Base-by-base conservation (phyloP, 2,888 invertebrate genomes). In the Choristoneura rosaceana region DNA sequence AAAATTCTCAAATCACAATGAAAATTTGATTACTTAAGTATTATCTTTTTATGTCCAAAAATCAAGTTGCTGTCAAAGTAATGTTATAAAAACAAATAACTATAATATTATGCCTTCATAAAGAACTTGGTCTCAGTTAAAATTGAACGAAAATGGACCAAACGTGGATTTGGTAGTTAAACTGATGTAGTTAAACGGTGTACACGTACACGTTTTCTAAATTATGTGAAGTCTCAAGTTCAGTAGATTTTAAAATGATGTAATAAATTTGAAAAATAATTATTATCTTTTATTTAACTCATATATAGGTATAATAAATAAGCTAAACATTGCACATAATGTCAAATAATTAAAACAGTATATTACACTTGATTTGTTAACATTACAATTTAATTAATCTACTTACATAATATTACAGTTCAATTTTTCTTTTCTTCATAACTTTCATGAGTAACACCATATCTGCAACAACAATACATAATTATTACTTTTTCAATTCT, bases 401-500 rank as follows among this genome's bases (percentile, higher is more conserved):
- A 77, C 73, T 69, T 74, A 75, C 74, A 68, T 75, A 62, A 47
- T 10, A 38, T 82, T 84, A 88, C 25, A 75, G 66, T 14, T 89
- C 87, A 75, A 80, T 84, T 83, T 89, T 91, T 83, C 94, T 95
- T 87, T 98, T 98, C 87, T 96, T 98, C 94, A 97, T 97, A 59
- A 98, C 95, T 92, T 97, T 97, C 97, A 99, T 99, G 85, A 98
- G 98, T 55, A 98, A 92, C 68, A 98, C 97, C 98, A 98, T 99
- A 94, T 96, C 97, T 97, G 93, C 55, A 95, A 95, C 79, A 84
- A 77, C 74, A 68, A 73, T 71, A 68, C 38, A 76, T 69, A 69
- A 69, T 25, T 5, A 4, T 38, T n/a, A n/a, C n/a, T n/a, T n/a
- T 38, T 5, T 34, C n/a, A 15, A 34, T 33, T 15, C 25, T 25